A percentile compares a stretch with the other conserved stretches of the same genome.
Conservation (phyloP, 2,888 invertebrate genomes). For the Leucophenga montana region DNA sequence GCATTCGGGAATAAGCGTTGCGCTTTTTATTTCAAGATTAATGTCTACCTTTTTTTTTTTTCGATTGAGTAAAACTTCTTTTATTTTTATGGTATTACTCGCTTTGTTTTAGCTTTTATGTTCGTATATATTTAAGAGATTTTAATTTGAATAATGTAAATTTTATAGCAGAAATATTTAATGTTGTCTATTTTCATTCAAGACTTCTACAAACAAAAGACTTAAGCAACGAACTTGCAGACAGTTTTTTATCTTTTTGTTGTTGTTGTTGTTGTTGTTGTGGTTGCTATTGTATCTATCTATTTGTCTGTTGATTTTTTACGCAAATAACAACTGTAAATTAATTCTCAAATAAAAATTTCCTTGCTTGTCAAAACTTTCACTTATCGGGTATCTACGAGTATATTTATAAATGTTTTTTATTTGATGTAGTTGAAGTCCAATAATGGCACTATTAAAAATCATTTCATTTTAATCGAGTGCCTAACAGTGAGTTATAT, state of each 20-base stretch:
- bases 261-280: neutral
- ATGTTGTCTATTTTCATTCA: too few relatives aligned
- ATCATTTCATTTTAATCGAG: neutral
- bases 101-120: too few relatives aligned
- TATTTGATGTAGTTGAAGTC: neutral
- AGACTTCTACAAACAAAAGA: constrained; percentile 42
- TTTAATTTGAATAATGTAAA: constrained; percentile 29
- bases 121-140: neutral
- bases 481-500: too few relatives aligned
- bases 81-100: too few relatives aligned
- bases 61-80: constrained; percentile 42
- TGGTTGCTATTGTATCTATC: neutral
- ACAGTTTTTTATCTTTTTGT: neutral
- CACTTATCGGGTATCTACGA: constrained; percentile 44
- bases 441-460: constrained; percentile 15
- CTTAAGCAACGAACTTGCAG: constrained; percentile 47
- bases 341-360: constrained; percentile 19
- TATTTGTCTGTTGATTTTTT: neutral
- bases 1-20: too few relatives aligned
- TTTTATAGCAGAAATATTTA: too few relatives aligned
- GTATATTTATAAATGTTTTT: neutral
- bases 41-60: too few relatives aligned
- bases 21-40: too few relatives aligned
- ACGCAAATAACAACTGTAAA: constrained; percentile 18
- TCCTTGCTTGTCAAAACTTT: constrained; percentile 53